A percentile compares a stretch with the other conserved stretches of the same genome.
Conservation (phyloP, 2,113 vertebrate species). For the Ochotona curzoniae region DNA sequence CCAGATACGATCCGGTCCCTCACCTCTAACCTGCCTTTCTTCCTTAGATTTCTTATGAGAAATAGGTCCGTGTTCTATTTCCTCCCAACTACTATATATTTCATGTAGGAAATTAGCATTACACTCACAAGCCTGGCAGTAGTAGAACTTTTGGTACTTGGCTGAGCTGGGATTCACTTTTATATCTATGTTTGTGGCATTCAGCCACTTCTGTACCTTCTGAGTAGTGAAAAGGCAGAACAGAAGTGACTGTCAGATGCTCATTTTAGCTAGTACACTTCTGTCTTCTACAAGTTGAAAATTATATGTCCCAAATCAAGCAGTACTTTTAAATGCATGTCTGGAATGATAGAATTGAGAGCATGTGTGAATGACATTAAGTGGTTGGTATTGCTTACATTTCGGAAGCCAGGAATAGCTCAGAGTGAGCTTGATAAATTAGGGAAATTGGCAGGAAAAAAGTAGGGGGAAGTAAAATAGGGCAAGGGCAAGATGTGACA, state of each 20-base stretch:
- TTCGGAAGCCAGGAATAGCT: conserved; percentile 48
- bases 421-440: conserved; percentile 65
- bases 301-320: background rate
- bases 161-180: background rate
- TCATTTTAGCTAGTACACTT: conserved; percentile 8
- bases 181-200: conserved; percentile 1
- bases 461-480: conserved; percentile 25
- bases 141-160: background rate
- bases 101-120: background rate
- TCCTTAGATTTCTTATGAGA: background rate
- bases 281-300: conserved; percentile 8
- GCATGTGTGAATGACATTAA: conserved; percentile 43
- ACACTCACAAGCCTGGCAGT: background rate
- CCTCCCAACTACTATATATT: background rate
- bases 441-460: conserved; percentile 67
- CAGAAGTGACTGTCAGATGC: background rate
- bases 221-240: background rate
- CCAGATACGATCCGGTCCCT: background rate
- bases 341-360: conserved; percentile 22
- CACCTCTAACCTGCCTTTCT: background rate
- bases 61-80: background rate
- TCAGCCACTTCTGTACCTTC: background rate
- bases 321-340: conserved; percentile 13
- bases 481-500: conserved; percentile 57
- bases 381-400: conserved; percentile 60